Conservation (phyloP, 2,113 vertebrate species). For the Ceyx melanurus region DNA sequence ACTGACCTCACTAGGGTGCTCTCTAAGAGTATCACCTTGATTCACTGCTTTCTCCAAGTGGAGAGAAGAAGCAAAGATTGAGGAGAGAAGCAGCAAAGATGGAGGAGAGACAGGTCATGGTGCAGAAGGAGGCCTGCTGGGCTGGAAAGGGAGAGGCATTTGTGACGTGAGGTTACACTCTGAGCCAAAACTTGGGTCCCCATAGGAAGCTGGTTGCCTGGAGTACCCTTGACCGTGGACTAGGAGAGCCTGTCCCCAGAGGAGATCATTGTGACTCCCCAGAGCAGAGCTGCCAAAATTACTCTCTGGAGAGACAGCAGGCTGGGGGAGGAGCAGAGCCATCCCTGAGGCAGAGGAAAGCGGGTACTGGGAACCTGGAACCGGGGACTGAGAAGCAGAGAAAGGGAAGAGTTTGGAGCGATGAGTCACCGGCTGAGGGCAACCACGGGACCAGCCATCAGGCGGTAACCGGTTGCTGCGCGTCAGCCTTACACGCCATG, state of each 20-base stretch:
- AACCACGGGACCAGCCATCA: background rate
- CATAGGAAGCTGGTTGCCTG: background rate
- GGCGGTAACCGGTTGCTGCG: background rate
- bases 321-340: background rate
- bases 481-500: background rate
- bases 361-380: slow-evolving; percentile 39
- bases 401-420: slow-evolving; percentile 4
- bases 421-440: slow-evolving; percentile 43
- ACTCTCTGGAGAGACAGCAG: background rate
- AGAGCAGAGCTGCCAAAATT: background rate
- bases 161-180: background rate
- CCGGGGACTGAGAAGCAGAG: background rate
- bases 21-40: background rate
- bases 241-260: background rate
- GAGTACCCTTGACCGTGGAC: background rate
- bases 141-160: background rate
- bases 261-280: background rate
- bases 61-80: background rate
- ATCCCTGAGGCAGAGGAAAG: slow-evolving; percentile 11
- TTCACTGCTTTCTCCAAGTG: background rate
- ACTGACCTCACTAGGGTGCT: background rate
- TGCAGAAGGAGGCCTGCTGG: background rate
- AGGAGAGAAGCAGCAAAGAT: background rate
- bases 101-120: background rate
- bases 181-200: background rate